phyloP scores from a whole-genome alignment of 2,113 vertebrate species.

The Athene cunicularia region DNA sequence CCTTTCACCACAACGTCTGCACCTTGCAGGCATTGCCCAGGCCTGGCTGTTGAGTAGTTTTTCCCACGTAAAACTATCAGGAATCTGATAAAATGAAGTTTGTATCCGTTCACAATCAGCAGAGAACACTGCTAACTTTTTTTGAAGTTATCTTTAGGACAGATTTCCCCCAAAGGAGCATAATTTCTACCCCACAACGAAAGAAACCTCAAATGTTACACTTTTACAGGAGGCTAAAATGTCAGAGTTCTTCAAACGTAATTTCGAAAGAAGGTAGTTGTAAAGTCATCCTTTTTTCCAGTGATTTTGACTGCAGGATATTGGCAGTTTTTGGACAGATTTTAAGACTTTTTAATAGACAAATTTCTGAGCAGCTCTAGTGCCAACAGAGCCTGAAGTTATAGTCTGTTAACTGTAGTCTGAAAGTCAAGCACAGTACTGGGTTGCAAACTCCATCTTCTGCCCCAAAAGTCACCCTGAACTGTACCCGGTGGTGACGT shows the following conservation, averaged over 20 bases:
- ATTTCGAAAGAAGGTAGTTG: background rate
- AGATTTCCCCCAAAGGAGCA: background rate
- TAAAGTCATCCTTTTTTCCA: background rate
- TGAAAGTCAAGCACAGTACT: background rate
- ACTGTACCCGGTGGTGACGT: background rate
- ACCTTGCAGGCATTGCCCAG: background rate
- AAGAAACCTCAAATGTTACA: background rate
- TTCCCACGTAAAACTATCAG: background rate
- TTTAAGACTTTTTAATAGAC: background rate
- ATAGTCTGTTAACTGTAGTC: background rate
- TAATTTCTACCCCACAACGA: background rate
- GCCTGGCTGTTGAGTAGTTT: background rate
- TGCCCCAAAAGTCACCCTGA: background rate
- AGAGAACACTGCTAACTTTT: background rate
- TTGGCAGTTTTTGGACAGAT: background rate
- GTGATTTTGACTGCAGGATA: background rate
- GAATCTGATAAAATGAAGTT: background rate
- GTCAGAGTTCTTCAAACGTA: background rate
- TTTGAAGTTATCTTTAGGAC: background rate
- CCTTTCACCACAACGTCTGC: accelerated
- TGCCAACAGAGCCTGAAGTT: background rate
- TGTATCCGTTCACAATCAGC: background rate
- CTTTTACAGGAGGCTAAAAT: background rate
- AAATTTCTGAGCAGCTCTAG: background rate
- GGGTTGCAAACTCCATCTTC: background rate